Conservation (phyloP, 2,888 invertebrate species). For the Hoplodrina blanda region DNA sequence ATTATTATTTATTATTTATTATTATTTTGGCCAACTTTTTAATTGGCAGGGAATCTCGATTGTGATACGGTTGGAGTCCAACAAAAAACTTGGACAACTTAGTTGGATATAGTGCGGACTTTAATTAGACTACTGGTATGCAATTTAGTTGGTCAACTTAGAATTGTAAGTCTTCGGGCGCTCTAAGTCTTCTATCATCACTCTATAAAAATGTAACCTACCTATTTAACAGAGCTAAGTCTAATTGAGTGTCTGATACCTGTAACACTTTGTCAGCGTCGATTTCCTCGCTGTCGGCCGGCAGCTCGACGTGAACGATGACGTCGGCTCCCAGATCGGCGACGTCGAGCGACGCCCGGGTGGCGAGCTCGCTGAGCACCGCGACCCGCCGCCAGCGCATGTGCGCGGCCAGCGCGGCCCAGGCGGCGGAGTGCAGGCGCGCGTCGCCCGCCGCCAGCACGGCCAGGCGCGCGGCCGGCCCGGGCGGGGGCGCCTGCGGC, state of each 20-base stretch:
- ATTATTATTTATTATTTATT: no score
- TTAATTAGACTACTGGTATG: no score
- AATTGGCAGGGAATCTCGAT: no score
- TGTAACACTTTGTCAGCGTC: conserved; percentile 67
- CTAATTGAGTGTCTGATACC: conserved; percentile 48
- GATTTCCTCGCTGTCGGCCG: conserved; percentile 76
- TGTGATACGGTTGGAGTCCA: no score
- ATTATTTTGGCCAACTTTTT: no score
- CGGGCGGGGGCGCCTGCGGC: conserved; percentile 72
- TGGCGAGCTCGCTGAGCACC: conserved; percentile 77
- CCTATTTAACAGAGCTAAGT: no score
- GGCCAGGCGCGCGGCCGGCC: conserved; percentile 67
- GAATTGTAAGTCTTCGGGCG: no score
- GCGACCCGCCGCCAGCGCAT: conserved; percentile 79
- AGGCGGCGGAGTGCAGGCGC: conserved; percentile 63
- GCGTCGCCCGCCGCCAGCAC: conserved; percentile 76
- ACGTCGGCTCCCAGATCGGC: conserved; percentile 72
- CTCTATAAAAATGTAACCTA: no score
- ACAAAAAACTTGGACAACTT: no score
- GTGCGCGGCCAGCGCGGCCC: conserved; percentile 67
- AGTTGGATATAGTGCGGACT: no score
- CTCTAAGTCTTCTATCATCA: no score
- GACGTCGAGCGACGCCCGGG: conserved; percentile 73
- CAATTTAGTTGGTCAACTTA: no score
- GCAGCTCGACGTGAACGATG: conserved; percentile 75